A percentile compares a stretch with the other conserved stretches of the same genome.
Evolutionary conservation across 2,113 vertebrate species (phyloP).

Genomic region (Labrus mixtus): DNA sequence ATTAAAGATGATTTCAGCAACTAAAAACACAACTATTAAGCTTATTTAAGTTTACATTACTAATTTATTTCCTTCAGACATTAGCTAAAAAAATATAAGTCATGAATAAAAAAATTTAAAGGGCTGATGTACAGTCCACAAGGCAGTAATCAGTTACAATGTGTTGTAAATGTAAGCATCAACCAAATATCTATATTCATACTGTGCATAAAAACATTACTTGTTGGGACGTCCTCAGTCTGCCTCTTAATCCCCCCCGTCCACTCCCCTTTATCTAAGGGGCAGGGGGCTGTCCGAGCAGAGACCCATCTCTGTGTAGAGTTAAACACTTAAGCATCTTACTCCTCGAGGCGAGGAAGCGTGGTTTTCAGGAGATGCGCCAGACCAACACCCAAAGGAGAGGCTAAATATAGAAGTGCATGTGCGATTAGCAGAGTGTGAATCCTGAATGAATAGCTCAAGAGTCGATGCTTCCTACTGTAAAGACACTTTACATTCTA

Average conservation of each 20-base stretch:
- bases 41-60: too few species aligned
- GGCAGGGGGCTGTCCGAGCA: slow-evolving; percentile 33
- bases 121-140: too few species aligned
- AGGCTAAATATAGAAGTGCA: slow-evolving; percentile 75
- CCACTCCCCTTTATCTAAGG: neutral
- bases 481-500: slow-evolving; percentile 26
- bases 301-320: slow-evolving; percentile 51
- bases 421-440: slow-evolving; percentile 70
- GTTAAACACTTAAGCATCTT: slow-evolving; percentile 79
- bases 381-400: slow-evolving; percentile 70
- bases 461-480: slow-evolving; percentile 57
- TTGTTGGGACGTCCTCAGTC: neutral
- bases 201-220: slow-evolving; percentile 24
- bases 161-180: neutral
- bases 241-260: slow-evolving; percentile 41
- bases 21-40: neutral
- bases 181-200: neutral
- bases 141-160: too few species aligned
- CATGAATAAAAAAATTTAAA: too few species aligned
- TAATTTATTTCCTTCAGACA: too few species aligned
- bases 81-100: too few species aligned
- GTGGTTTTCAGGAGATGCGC: slow-evolving; percentile 67
- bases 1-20: neutral
- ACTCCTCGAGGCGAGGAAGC: slow-evolving; percentile 62
- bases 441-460: slow-evolving; percentile 71